Percentiles rank a stretch among this genome's conserved stretches.
Evolutionary conservation across 2,888 invertebrate genomes (phyloP).

Genomic region (Agrochola macilenta): DNA sequence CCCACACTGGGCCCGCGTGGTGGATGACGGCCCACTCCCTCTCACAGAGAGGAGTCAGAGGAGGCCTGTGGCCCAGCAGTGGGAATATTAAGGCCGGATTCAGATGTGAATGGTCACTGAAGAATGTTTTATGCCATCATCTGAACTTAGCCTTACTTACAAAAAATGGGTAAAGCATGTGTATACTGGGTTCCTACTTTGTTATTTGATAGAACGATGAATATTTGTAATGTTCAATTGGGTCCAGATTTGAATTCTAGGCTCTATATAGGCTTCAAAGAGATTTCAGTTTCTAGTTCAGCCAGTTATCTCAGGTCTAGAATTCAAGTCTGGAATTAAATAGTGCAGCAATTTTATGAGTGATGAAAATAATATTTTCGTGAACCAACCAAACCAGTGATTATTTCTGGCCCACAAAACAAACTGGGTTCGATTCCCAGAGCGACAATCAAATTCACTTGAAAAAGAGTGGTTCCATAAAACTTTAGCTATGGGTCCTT

Average conservation of each 20-base stretch:
- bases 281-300: not conserved
- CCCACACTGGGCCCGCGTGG: no score
- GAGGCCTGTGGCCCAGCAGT: no score
- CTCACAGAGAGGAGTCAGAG: no score
- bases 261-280: not conserved
- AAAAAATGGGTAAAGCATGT: slow-evolving; percentile 42
- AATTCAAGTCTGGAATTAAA: slow-evolving; percentile 22
- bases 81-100: no score
- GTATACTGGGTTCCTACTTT: slow-evolving; percentile 15
- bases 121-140: not conserved
- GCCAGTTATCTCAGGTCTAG: not conserved
- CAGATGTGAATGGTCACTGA: not conserved
- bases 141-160: slow-evolving; percentile 24
- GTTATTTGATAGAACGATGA: not conserved
- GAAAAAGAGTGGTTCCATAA: not conserved
- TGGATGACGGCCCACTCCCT: not conserved
- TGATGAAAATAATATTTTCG: no score
- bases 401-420: not conserved
- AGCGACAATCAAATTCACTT: not conserved
- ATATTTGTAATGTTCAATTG: no score
- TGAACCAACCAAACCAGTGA: not conserved
- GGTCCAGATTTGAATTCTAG: slow-evolving; percentile 14
- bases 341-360: not conserved
- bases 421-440: slow-evolving; percentile 43
- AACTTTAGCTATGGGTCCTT: not conserved